Percentiles rank a stretch among this genome's conserved stretches.
phyloP scores from a whole-genome alignment of 2,888 invertebrate species.

The Drosophila kambysellisi region DNA sequence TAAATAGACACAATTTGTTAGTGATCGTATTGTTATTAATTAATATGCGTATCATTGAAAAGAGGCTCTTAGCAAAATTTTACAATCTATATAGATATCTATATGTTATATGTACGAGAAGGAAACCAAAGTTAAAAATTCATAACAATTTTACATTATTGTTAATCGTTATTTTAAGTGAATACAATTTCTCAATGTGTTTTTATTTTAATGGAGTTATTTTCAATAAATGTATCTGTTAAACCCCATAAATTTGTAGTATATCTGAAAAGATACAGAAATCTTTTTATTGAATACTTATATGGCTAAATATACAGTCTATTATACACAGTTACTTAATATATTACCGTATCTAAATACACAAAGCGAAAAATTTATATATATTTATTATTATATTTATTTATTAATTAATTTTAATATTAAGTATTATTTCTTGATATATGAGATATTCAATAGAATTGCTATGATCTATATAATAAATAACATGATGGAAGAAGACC shows the following conservation, averaged over 20 bases:
- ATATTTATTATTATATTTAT: neutral
- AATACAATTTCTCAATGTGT: neutral
- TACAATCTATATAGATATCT: neutral
- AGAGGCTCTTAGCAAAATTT: constrained; percentile 36
- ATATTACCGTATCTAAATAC: neutral
- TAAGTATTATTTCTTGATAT: neutral
- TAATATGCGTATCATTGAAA: constrained; percentile 4
- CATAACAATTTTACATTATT: neutral
- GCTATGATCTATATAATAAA: neutral
- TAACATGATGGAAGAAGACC: neutral
- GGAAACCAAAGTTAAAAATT: neutral
- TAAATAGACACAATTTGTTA: constrained; percentile 25
- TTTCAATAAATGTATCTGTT: neutral
- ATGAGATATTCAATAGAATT: neutral
- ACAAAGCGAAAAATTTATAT: neutral
- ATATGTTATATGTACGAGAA: neutral
- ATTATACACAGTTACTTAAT: neutral
- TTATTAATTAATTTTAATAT: neutral
- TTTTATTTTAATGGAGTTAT: neutral
- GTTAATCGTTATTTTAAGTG: neutral
- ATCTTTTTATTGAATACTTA: neutral
- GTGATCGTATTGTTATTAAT: constrained; percentile 9
- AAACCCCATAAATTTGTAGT: too few relatives aligned
- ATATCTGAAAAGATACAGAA: neutral
- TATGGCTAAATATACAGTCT: neutral